Evolutionary conservation across 2,797 vertebrate genomes (phyloP), one percentile per base, ranked within the genome.

Genomic region (Crocodylus rhombifer): DNA sequence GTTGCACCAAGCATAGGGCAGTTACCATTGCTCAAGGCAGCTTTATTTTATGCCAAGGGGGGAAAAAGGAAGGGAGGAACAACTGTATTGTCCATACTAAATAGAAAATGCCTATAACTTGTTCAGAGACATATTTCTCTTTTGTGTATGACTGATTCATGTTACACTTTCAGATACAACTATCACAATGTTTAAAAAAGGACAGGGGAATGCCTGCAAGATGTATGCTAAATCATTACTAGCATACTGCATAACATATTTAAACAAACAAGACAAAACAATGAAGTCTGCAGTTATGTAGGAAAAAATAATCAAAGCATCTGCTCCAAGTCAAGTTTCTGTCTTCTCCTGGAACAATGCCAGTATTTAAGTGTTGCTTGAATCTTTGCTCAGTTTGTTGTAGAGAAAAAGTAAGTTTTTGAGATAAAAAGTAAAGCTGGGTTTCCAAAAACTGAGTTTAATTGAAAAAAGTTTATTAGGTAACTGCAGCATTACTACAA

Each of bases 241-340:
- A 36, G 61, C 30, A 73, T 74, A 81, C 21, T 56, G 8, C 2
- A 78, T 21, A 88, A 86, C 69, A 73, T 28, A 58, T 33, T 86
- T 84, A 76, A 82, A 71, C 42, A 91, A 86, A 2, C 10, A 77
- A 21, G 30, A 85, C 57, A 8, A n/a, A 80, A 90, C 56, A 84
- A 84, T 33, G 26, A 75, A 64, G 30, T 73, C 30, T 23, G 42
- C 7, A 28, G 5, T 82, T 88, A 55, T 67, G 16, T 33, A 84
- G 21, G 55, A 26, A 65, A 74, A 78, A 89, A 90, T 82, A 93
- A 84, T 80, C 58, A 91, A 86, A 33, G 18, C 51, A 84, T 82
- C 77, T 87, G 65, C 0, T 89, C 25, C 57, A 74, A 33, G 58
- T 89, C 88, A 88, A 78, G 61, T 87, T 75, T 82, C 67, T 10